phyloP scores from a whole-genome alignment of 2,888 invertebrate species.

The Daptonema setosum region DNA sequence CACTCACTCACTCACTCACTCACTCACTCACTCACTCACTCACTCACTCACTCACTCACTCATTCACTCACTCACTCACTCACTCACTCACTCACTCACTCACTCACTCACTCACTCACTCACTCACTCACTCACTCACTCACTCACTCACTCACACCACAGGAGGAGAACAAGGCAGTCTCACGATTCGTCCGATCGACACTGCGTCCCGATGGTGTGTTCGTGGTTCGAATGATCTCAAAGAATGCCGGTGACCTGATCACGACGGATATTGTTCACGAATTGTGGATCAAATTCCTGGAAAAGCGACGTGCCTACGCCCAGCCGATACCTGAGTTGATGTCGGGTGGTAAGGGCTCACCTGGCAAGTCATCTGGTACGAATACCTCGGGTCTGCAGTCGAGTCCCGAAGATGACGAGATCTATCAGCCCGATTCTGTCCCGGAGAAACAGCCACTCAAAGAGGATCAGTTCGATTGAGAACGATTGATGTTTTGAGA shows the following conservation, averaged over 20 bases:
- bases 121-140: no score
- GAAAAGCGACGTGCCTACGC: neutral
- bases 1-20: no score
- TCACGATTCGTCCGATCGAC: slow-evolving; percentile 2
- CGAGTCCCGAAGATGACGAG: neutral
- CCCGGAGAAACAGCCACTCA: neutral
- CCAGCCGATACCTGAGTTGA: neutral
- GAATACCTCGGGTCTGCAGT: neutral
- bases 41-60: no score
- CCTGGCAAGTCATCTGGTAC: neutral
- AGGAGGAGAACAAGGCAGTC: neutral
- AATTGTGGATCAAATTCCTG: neutral
- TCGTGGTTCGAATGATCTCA: slow-evolving; percentile 4
- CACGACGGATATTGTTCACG: slow-evolving; percentile 5
- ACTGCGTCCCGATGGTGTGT: slow-evolving; percentile 8
- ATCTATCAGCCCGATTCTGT: neutral
- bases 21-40: no score
- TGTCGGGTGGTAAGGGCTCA: no score
- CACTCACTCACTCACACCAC: neutral
- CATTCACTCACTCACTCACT: no score
- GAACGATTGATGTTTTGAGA: no score
- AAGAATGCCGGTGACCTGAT: slow-evolving; percentile 5
- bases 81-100: no score
- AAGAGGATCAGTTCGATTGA: neutral
- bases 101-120: no score